A percentile compares a stretch with the other conserved stretches of the same genome.
phyloP scores from a whole-genome alignment of 2,113 vertebrate genomes.

The Probosciger aterrimus region DNA sequence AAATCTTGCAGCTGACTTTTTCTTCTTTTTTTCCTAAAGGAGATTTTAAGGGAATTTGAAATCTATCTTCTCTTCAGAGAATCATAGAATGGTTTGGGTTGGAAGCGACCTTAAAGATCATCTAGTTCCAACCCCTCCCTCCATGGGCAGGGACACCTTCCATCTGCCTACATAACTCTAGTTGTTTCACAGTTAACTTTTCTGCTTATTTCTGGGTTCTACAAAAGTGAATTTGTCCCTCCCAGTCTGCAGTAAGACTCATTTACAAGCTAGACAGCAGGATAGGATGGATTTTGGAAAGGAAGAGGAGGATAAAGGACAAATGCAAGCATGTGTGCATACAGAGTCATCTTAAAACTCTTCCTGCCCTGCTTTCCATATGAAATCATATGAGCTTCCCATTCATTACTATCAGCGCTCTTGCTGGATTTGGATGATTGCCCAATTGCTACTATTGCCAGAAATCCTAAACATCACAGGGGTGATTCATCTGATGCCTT shows the following conservation, averaged over 20 bases:
- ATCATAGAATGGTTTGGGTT: neutral
- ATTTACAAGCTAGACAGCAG: fast-evolving
- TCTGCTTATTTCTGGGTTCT: neutral
- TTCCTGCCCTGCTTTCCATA: neutral
- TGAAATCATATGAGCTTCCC: neutral
- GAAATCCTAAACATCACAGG: neutral
- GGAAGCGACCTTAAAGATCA: neutral
- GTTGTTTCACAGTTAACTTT: neutral
- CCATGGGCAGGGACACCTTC: neutral
- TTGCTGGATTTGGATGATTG: neutral
- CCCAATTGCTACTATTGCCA: neutral
- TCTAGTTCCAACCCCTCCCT: neutral
- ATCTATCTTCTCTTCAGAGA: neutral
- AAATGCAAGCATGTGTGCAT: neutral
- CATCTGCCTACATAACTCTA: neutral
- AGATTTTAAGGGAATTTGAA: neutral
- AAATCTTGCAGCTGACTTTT: neutral
- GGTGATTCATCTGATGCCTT: conserved; percentile 19
- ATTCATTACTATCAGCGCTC: neutral
- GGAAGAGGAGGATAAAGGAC: neutral
- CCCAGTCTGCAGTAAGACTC: neutral
- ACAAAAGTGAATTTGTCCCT: neutral
- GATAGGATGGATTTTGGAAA: fast-evolving
- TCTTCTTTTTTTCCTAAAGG: neutral
- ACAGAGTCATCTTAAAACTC: neutral